Percentiles rank a stretch among this genome's conserved stretches.
phyloP scores from a whole-genome alignment of 2,797 vertebrate species.

The Sparus aurata region DNA sequence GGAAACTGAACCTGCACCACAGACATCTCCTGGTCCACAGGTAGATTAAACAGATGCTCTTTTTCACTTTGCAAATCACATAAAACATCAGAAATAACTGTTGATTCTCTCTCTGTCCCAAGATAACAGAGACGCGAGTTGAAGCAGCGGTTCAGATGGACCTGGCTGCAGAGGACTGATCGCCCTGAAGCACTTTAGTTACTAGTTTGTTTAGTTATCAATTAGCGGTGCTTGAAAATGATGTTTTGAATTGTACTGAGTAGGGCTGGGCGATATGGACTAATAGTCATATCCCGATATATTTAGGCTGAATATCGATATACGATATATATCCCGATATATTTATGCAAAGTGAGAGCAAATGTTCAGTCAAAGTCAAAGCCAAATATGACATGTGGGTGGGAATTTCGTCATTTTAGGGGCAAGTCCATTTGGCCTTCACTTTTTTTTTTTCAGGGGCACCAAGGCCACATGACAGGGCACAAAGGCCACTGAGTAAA shows the following conservation, averaged over 20 bases:
- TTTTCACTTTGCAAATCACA: neutral
- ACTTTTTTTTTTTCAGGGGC: too few species aligned
- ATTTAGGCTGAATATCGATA: too few species aligned
- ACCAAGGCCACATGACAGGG: too few species aligned
- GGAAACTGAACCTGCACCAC: conserved; percentile 43
- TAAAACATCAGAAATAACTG: neutral
- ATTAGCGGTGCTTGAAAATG: neutral
- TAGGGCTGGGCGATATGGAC: too few species aligned
- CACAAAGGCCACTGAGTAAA: too few species aligned
- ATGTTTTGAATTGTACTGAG: neutral
- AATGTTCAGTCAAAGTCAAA: too few species aligned
- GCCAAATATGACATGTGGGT: too few species aligned
- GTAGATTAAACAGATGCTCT: neutral
- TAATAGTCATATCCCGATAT: too few species aligned
- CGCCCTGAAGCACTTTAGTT: neutral
- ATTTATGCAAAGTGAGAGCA: too few species aligned
- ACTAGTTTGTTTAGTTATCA: neutral
- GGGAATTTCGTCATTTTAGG: too few species aligned
- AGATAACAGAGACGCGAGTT: neutral
- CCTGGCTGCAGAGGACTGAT: neutral
- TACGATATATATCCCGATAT: too few species aligned
- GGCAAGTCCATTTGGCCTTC: too few species aligned
- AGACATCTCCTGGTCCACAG: neutral
- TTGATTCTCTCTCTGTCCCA: conserved; percentile 1
- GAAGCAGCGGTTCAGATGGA: neutral